Evolutionary conservation across 2,888 invertebrate species (phyloP), one percentile per base, ranked within the genome.

Genomic region (Vesta saturnalis): DNA sequence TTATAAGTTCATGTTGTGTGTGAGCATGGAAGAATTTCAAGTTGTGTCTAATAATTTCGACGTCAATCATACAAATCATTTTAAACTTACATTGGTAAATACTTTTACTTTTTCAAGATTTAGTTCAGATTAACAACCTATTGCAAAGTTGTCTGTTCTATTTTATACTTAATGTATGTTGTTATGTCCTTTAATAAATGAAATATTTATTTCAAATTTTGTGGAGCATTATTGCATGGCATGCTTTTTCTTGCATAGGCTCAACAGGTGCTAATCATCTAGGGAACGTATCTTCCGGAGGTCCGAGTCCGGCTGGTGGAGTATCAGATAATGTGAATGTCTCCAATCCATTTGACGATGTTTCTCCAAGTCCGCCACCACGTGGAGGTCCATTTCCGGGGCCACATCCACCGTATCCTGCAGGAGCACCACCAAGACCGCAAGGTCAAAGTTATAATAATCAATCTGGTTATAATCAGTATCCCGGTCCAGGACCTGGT

Each of bases 271-370:
- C 82, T 67, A 85, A 84, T 78, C 84, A 85, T 78, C 78, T 84
- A 76, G 82, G 81, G 75, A 83, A 79, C 78, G 78, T 82, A 72
- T 77, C 81, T 68, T 77, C 83, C 67, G 82, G 83, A 56, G 83
- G 83, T 76, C 83, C 83, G 59, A 83, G 82, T 77, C 83, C 83
- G 78, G 83, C 83, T 73, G 82, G 82, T 77, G 86, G 85, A 82
- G 82, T 82, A 72, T 86, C 86, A 80, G 92, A 92, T 89, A 93
- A 93, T 87, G 90, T 93, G 83, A 93, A 89, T 89, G 92, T 93
- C 85, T 92, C 92, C 85, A 93, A 93, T 88, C 94, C 93, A 78
- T 93, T 94, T 88, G 93, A 93, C 86, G 94, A 93, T 88, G 87
- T 88, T 74, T 89, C 89, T 83, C 88, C 89, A 58, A 84, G 83